Evolutionary conservation across 2,797 vertebrate genomes (phyloP), one percentile per base, ranked within the genome.

Genomic region (Catharus ustulatus): DNA sequence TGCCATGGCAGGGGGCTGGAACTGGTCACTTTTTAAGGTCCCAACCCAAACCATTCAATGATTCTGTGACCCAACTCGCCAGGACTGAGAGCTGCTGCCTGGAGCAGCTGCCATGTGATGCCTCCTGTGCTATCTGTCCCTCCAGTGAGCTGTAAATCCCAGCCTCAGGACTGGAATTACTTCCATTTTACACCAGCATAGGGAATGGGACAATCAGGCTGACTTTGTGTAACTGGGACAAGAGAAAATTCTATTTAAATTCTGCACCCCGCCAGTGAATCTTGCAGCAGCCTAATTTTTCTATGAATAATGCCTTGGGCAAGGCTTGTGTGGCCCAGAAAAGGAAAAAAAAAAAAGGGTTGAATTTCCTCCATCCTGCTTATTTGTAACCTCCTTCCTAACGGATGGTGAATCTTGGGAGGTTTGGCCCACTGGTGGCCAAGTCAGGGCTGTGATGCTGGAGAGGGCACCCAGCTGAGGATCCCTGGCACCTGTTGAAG

Each of bases 321-420:
- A 95, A 96, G 94, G 92, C 94, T 95, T 93, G 45, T 54, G 89
- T 96, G 95, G 95, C 95, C 95, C 95, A 97, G 96, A 97, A 97
- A 97, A 88, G 26, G 49, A 0, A 30, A 63, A 19, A n/a, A 19
- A n/a, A 77, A 89, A 88, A 74, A 62, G 83, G 81, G 63, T 91
- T 76, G 79, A 88, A 59, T 93, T 91, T 84, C 59, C 67, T 86
- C 51, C 81, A 73, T 69, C 69, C 51, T 93, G 76, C 73, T 95
- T 94, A 49, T 93, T 64, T 88, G 82, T 78, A 93, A 76, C 66
- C 79, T 93, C 17, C 16, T 86, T 68, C 87, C 36, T 43, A 61
- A 57, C 0, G 15, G 20, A 26, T 30, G 43, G 34, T 82, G 68
- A 87, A 67, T 57, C 68, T 89, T 84, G 11, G 29, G 94, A 93